Evolutionary conservation across 2,113 vertebrate genomes (phyloP), one percentile per base, ranked within the genome.

Genomic region (Andinoacara biseriatus): DNA sequence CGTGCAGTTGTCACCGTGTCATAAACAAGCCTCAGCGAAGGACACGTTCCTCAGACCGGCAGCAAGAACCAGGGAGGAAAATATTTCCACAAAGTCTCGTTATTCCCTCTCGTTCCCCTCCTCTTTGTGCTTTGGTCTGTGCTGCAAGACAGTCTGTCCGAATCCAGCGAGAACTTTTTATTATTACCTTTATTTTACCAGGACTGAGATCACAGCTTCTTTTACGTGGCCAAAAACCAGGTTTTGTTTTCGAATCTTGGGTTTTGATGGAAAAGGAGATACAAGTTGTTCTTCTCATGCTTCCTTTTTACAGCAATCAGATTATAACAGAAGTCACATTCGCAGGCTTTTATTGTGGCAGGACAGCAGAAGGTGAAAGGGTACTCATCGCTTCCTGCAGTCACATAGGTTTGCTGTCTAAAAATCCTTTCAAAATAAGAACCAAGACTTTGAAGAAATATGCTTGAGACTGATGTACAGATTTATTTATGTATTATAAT

Each of bases 1-100:
- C 85, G 87, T 59, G 80, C 76, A 78, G 59, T 49, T 84, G 87
- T 86, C 85, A 82, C 40, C 54, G 18, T 18, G 17, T 72, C 33
- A 59, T 87, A 83, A 80, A 85, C 74, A 59, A 43, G 43, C 65
- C 18, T 3, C 58, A 2, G 74, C 3, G 38, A 46, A 20, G 67
- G 65, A 57, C 35, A 18, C 52, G 1, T 57, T n/a, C 8, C 40
- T 24, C 60, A 24, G 24, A 38, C 20, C 24, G 3, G 17, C 43
- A 18, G 15, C 1, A 6, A 43, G 46, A 38, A 69, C 7, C 46
- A 24, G 13, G 18, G 43, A 69, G 20, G 57, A 24, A n/a, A n/a
- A 10, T 52, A 52, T 7, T 6, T 2, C 15, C 49, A 6, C 63
- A 46, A 57, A 29, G 26, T 14, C 14, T 18, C 49, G 5, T 52